Evolutionary conservation across 2,888 invertebrate species (phyloP), one percentile per base, ranked within the genome.

Genomic region (Aquatica leii): DNA sequence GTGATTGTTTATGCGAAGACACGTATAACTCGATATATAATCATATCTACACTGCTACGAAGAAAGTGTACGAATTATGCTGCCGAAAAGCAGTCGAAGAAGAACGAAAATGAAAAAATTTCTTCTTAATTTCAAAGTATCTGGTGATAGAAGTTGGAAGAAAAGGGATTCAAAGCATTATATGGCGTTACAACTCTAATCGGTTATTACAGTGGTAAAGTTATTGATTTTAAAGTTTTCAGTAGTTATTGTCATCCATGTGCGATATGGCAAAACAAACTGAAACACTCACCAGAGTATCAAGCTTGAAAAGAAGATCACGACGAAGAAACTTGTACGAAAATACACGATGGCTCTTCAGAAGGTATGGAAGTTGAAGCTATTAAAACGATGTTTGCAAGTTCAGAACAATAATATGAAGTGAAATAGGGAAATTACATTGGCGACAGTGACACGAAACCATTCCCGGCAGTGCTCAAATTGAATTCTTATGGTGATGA

Each of bases 241-340:
- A 46, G 46, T 46, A 20, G 17, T 15, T 46, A 46, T 15, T 14
- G 46, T 46, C 8, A 5, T 5, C 4, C 24, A 8, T 20, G 46
- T 46, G 15, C 20, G 3, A 2, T 3, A 4, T 46, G n/a, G 20
- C 2, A 34, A 37, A 57, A 57, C 15, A 41, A 15, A 51, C 20
- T 24, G 35, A 24, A 35, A 40, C 8, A 58, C 34, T n/a, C 11
- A 57, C 9, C 11, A 55, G 21, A 17, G 14, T 14, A 48, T n/a
- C 31, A 8, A 14, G 46, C 12, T 14, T 46, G n/a, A n/a, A 15
- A 46, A 46, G 46, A 46, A 18, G 2, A 46, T 46, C n/a, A n/a
- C n/a, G n/a, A n/a, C n/a, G 20, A 46, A 15, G 8, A 5, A 46
- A 11, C 2, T 2, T 46, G 46, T 11, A 2, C 2, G 8, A 18